Conservation (phyloP, 2,888 invertebrate genomes). For the Lasiommata megera region DNA sequence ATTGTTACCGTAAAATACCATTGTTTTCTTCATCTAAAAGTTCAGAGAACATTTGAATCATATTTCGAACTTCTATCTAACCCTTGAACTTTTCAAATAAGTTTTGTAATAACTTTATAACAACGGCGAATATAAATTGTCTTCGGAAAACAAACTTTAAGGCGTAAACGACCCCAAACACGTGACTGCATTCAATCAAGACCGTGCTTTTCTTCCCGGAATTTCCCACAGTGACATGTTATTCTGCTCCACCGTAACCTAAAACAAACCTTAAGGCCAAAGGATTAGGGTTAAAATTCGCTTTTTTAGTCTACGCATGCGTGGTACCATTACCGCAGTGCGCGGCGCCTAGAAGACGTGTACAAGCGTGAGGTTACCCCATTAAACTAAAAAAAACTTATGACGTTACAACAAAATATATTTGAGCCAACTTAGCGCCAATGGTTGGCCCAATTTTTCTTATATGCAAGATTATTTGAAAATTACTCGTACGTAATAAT, state of each 20-base stretch:
- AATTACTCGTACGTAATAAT: neutral
- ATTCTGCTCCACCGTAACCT: conserved; percentile 12
- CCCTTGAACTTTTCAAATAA: neutral
- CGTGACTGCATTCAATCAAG: conserved; percentile 47
- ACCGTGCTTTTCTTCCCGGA: conserved; percentile 40
- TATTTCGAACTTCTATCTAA: neutral
- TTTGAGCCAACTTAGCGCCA: conserved; percentile 44
- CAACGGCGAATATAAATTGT: neutral
- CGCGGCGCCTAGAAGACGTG: conserved; percentile 74
- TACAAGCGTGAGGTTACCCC: conserved; percentile 66
- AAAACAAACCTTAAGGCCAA: conserved; percentile 38
- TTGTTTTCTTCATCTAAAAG: no score
- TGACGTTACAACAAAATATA: conserved; percentile 37
- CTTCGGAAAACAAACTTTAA: neutral
- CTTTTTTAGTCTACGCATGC: conserved; percentile 62
- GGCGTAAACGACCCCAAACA: conserved; percentile 13
- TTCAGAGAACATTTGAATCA: no score
- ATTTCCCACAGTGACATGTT: conserved; percentile 48
- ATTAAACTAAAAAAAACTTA: conserved; percentile 55
- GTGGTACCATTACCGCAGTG: conserved; percentile 73
- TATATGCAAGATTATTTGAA: neutral
- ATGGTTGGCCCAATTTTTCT: conserved; percentile 8
- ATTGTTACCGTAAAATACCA: no score
- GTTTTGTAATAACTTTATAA: neutral
- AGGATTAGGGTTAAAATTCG: conserved; percentile 42